A percentile compares a stretch with the other conserved stretches of the same genome.
Conservation (phyloP, 2,797 vertebrate genomes). For the Dryobates pubescens region DNA sequence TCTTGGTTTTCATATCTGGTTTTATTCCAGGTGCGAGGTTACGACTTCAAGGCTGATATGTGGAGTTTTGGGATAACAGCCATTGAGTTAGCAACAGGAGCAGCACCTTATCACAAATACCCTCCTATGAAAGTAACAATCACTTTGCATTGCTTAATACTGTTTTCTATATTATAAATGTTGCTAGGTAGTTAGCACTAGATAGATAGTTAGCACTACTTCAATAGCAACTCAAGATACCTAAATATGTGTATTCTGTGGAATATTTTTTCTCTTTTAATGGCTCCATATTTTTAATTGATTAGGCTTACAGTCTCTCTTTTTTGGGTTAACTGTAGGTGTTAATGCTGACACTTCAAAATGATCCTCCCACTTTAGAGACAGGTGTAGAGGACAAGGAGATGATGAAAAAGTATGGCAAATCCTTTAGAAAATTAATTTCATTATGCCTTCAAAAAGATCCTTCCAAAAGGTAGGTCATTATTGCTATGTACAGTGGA, state of each 20-base stretch:
- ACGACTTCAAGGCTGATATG: slow-evolving; percentile 99
- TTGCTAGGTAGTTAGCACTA: not conserved
- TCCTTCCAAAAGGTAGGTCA: slow-evolving; percentile 92
- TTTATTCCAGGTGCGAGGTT: slow-evolving; percentile 91
- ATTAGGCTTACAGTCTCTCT: not conserved
- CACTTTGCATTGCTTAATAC: not conserved
- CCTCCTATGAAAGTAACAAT: slow-evolving; percentile 97
- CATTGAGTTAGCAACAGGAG: slow-evolving; percentile 96
- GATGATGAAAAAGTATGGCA: slow-evolving; percentile 95
- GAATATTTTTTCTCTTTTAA: not conserved
- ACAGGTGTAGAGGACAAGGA: slow-evolving; percentile 97
- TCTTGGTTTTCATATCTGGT: slow-evolving; percentile 21
- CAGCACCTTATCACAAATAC: slow-evolving; percentile 97
- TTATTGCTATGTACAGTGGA: not conserved
- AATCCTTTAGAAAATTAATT: slow-evolving; percentile 97
- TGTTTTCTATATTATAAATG: not conserved
- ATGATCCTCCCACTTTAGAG: slow-evolving; percentile 93
- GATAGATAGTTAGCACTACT: not conserved
- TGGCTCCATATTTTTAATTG: not conserved
- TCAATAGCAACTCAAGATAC: not conserved
- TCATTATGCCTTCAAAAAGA: slow-evolving; percentile 98
- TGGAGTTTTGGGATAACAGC: slow-evolving; percentile 99
- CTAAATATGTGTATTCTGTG: not conserved
- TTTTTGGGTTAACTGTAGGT: slow-evolving; percentile 81
- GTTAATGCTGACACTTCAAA: slow-evolving; percentile 96